phyloP scores from a whole-genome alignment of 2,888 invertebrate genomes.

The Drosophila niveifrons region DNA sequence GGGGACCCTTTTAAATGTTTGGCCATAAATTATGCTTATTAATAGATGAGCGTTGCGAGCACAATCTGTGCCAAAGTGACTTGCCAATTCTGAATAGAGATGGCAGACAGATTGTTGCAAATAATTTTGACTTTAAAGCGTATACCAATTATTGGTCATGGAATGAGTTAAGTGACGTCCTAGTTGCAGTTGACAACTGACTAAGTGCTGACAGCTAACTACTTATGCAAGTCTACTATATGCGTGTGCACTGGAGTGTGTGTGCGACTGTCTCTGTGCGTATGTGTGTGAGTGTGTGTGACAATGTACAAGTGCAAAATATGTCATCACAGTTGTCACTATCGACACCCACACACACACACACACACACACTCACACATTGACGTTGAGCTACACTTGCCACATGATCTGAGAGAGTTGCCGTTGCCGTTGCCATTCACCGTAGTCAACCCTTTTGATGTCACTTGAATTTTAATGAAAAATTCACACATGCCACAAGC shows the following conservation, averaged over 20 bases:
- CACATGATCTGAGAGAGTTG: slow-evolving; percentile 30
- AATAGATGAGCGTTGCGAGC: slow-evolving; percentile 49
- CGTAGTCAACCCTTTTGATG: slow-evolving; percentile 82
- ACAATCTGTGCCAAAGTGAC: neutral
- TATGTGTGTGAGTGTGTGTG: slow-evolving; percentile 43
- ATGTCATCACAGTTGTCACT: slow-evolving; percentile 83
- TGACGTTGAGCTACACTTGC: slow-evolving; percentile 25
- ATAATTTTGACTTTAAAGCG: slow-evolving; percentile 59
- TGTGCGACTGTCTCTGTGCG: slow-evolving; percentile 14
- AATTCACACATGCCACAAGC: slow-evolving; percentile 81
- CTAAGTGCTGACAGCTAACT: slow-evolving; percentile 66
- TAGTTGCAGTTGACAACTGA: slow-evolving; percentile 61
- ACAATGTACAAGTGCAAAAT: slow-evolving; percentile 76
- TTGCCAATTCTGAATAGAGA: neutral
- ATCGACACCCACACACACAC: slow-evolving; percentile 67
- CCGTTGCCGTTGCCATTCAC: slow-evolving; percentile 34
- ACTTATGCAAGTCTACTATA: slow-evolving; percentile 59
- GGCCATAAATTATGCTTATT: slow-evolving; percentile 71
- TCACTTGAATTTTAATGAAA: slow-evolving; percentile 83
- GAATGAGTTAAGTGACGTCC: slow-evolving; percentile 46
- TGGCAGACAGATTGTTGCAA: slow-evolving; percentile 21
- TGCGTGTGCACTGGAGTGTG: slow-evolving; percentile 11
- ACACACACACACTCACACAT: slow-evolving; percentile 9
- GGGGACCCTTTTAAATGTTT: slow-evolving; percentile 45
- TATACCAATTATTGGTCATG: slow-evolving; percentile 59